A percentile compares a stretch with the other conserved stretches of the same genome.
Evolutionary conservation across 2,888 invertebrate species (phyloP).

Genomic region (Leuctra nigra): DNA sequence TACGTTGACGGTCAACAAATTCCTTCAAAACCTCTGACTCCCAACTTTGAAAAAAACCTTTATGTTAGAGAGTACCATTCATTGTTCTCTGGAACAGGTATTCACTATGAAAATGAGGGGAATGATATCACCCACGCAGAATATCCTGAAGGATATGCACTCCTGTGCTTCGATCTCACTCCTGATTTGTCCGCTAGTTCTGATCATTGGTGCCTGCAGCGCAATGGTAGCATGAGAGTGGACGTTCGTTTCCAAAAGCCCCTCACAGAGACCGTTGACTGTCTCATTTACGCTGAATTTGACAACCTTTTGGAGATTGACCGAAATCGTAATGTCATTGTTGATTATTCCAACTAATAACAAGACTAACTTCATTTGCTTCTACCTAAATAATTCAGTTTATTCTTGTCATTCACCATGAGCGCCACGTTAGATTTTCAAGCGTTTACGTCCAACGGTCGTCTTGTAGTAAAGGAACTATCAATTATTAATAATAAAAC

Average conservation of each 20-base stretch:
- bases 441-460: background rate
- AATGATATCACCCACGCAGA: too few species aligned
- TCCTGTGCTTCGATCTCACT: too few species aligned
- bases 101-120: too few species aligned
- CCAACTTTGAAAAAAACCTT: too few species aligned
- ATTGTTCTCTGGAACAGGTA: too few species aligned
- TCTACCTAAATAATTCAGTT: background rate
- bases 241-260: constrained; percentile 30
- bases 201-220: too few species aligned
- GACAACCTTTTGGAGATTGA: constrained; percentile 35
- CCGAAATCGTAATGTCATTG: constrained; percentile 28
- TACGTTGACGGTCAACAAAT: too few species aligned
- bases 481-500: background rate
- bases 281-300: constrained; percentile 33
- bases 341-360: constrained; percentile 27
- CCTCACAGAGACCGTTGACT: constrained; percentile 29
- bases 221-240: constrained; percentile 31
- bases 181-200: too few species aligned
- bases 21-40: too few species aligned
- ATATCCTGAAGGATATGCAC: too few species aligned
- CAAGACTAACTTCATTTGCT: background rate
- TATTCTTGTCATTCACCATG: background rate
- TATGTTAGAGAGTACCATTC: too few species aligned
- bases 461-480: background rate
- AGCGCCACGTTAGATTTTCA: background rate